Conservation (phyloP, 2,888 invertebrate genomes). For the Miltochrista miniata region DNA sequence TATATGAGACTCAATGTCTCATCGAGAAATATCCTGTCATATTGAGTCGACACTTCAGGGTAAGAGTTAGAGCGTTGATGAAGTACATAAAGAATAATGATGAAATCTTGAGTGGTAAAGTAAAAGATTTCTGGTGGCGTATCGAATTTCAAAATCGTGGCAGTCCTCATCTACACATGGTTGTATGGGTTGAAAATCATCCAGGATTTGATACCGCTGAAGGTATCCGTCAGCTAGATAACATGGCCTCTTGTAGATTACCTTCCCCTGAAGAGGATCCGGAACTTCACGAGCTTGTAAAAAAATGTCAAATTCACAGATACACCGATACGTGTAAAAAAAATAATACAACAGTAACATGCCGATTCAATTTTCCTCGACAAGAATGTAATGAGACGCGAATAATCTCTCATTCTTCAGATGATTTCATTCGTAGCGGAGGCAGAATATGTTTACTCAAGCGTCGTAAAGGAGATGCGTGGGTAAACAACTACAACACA, state of each 20-base stretch:
- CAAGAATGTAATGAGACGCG: constrained; percentile 11
- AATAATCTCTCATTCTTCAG: constrained; percentile 34
- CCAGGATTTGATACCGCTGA: constrained; percentile 14
- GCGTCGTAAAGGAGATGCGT: background rate
- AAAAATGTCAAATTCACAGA: constrained; percentile 19
- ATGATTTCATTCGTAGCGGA: constrained; percentile 1
- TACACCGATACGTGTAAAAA: constrained; percentile 19
- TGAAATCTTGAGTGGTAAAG: constrained; percentile 20
- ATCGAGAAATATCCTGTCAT: too few species aligned
- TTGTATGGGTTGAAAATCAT: too few species aligned
- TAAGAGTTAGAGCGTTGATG: background rate
- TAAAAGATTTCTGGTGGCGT: constrained; percentile 25
- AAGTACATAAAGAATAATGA: background rate
- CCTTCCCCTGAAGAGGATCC: constrained; percentile 7
- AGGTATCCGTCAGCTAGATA: constrained; percentile 14
- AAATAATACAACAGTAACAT: constrained; percentile 10
- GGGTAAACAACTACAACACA: constrained; percentile 8
- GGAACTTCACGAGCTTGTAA: constrained; percentile 16
- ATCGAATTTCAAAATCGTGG: constrained; percentile 28
- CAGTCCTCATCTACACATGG: constrained; percentile 27
- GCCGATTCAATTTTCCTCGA: constrained; percentile 23
- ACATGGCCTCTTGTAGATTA: constrained; percentile 5
- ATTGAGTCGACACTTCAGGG: too few species aligned
- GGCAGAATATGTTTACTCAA: constrained; percentile 5
- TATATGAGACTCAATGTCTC: too few species aligned